Conservation (phyloP, 2,113 vertebrate genomes). For the Eublepharis macularius region DNA sequence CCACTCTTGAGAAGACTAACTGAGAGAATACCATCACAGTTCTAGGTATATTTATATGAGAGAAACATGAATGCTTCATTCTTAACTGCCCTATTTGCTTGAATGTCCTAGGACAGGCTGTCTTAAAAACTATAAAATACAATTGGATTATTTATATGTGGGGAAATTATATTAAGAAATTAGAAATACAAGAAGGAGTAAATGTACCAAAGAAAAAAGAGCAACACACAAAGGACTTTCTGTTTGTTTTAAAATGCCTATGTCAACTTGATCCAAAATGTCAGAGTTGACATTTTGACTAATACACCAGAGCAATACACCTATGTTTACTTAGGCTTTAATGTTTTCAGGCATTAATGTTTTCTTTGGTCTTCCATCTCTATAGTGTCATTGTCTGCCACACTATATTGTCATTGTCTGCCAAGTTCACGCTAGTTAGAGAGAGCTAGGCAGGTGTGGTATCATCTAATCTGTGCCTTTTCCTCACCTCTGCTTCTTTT, state of each 20-base stretch:
- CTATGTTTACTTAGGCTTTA: neutral
- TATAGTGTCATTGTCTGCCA: neutral
- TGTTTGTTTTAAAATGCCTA: neutral
- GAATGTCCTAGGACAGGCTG: neutral
- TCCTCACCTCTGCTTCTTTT: neutral
- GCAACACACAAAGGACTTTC: neutral
- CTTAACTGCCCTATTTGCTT: neutral
- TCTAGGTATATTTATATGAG: neutral
- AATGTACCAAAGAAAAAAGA: neutral
- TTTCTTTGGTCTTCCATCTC: neutral
- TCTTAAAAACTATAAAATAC: neutral
- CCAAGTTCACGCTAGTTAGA: neutral
- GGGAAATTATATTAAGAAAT: neutral
- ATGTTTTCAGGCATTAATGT: neutral
- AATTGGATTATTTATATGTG: neutral
- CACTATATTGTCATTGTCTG: neutral
- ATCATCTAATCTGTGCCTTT: neutral
- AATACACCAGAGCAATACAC: neutral
- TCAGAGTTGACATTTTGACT: neutral
- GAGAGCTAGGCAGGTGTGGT: neutral
- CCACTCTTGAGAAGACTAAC: neutral
- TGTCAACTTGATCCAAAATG: slow-evolving; percentile 2
- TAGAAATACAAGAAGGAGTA: neutral
- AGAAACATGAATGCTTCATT: neutral
- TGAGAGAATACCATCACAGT: neutral